Evolutionary conservation across 1,140 invertebrate genomes (phyloP).

Genomic region (Hypsibius dujardini): DNA sequence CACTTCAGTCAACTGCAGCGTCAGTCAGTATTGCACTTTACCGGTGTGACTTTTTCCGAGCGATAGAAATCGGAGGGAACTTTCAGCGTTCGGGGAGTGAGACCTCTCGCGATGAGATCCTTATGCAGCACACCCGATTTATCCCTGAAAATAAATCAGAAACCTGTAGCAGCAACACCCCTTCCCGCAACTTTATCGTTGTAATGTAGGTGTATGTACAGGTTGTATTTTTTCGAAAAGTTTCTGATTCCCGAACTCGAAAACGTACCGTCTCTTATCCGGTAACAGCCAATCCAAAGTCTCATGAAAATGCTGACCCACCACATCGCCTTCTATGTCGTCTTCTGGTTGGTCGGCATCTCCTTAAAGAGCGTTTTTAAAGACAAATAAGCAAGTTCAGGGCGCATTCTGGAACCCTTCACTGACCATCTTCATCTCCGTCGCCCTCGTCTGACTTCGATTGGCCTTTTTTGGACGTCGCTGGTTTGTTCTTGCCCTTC

Average conservation of each 20-base stretch:
- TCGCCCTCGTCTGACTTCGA: background rate
- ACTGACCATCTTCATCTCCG: background rate
- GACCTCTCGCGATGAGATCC: background rate
- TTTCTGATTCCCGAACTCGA: no score
- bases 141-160: background rate
- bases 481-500: no score
- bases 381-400: no score
- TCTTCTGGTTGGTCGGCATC: background rate
- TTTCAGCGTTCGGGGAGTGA: background rate
- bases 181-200: no score
- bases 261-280: background rate
- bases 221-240: no score
- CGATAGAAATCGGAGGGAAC: background rate
- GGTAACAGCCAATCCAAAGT: background rate
- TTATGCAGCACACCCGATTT: background rate
- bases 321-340: constrained; percentile 1
- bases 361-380: no score
- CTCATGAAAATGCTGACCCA: background rate
- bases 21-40: background rate
- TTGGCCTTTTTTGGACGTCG: background rate
- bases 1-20: no score
- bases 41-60: background rate
- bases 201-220: no score
- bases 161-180: no score
- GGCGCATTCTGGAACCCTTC: background rate